Evolutionary conservation across 2,888 invertebrate genomes (phyloP), one percentile per base, ranked within the genome.

Genomic region (Sphaerophoria taeniata): DNA sequence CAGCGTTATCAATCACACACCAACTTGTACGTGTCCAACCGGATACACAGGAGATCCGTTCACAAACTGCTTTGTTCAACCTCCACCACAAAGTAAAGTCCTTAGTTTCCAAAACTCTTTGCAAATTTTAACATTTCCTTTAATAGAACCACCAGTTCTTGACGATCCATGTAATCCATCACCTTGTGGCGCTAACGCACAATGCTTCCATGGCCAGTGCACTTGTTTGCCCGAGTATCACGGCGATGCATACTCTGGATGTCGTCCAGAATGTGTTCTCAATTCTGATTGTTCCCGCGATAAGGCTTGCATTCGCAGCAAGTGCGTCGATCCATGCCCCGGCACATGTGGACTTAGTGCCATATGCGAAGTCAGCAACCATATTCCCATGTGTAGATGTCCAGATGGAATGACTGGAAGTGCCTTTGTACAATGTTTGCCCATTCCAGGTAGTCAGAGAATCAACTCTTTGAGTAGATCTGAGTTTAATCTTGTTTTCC

Each of bases 271-370:
- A 92, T 97, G 97, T 90, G 93, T 95, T 47, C 93, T 96, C 36
- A 96, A 96, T 91, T 94, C 95, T 3, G 97, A 97, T 89, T 97
- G 97, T 90, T 91, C 95, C 6, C 94, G 94, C 47, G 94, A 96
- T 89, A 92, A 93, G 88, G 96, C 96, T 60, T 97, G 97, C 89
- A 94, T 95, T 67, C 94, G 95, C 90, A 95, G 94, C 89, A 96
- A 96, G 93, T 96, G 96, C 90, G 93, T 93, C 88, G 96, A 97
- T 92, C 97, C 97, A 6, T 97, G 97, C 89, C 94, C 94, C 3
- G 95, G 95, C 39, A 94, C 95, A 4, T 96, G 96, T 89, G 96
- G 96, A 24, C 90, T 94, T 58, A 95, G 95, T 89, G 95, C 96
- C 6, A 92, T 94, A 79, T 97, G 97, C 90, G 94, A 94, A 88